A percentile compares a stretch with the other conserved stretches of the same genome.
Evolutionary conservation across 2,888 invertebrate genomes (phyloP).

Genomic region (Tetrapedia diversipes): DNA sequence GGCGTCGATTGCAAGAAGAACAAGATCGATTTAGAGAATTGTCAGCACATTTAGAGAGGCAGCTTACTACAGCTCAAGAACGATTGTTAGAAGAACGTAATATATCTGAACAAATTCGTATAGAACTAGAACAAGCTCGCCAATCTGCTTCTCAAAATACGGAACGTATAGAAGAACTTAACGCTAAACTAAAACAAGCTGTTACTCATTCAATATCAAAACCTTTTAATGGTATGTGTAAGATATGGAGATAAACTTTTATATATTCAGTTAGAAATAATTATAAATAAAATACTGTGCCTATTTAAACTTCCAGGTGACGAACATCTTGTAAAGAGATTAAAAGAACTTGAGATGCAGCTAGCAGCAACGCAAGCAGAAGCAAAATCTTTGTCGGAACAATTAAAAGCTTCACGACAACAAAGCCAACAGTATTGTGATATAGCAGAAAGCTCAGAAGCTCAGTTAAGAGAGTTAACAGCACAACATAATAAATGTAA

Average conservation of each 20-base stretch:
- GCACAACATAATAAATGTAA: conserved; percentile 86
- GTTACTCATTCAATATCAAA: conserved; percentile 74
- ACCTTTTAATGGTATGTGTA: conserved; percentile 73
- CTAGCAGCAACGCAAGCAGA: conserved; percentile 86
- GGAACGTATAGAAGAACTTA: conserved; percentile 88
- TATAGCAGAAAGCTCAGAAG: conserved; percentile 92
- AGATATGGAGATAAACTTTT: conserved; percentile 4
- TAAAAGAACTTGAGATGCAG: conserved; percentile 89
- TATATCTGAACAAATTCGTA: conserved; percentile 86
- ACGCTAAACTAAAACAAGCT: conserved; percentile 87
- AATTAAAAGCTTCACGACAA: conserved; percentile 89
- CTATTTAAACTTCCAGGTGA: conserved; percentile 83
- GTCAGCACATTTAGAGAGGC: conserved; percentile 87
- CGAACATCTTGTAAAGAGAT: conserved; percentile 85
- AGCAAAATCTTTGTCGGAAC: conserved; percentile 88
- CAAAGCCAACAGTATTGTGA: conserved; percentile 93
- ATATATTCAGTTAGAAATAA: background rate
- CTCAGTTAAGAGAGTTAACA: conserved; percentile 88
- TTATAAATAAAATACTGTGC: conserved; percentile 38
- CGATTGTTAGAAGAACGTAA: conserved; percentile 89
- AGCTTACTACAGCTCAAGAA: conserved; percentile 87
- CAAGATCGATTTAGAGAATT: conserved; percentile 91
- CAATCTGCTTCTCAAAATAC: conserved; percentile 86
- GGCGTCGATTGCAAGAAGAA: conserved; percentile 91
- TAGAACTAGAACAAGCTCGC: conserved; percentile 86